phyloP scores from a whole-genome alignment of 2,888 invertebrate species.

The Drosophila trichaetosa region DNA sequence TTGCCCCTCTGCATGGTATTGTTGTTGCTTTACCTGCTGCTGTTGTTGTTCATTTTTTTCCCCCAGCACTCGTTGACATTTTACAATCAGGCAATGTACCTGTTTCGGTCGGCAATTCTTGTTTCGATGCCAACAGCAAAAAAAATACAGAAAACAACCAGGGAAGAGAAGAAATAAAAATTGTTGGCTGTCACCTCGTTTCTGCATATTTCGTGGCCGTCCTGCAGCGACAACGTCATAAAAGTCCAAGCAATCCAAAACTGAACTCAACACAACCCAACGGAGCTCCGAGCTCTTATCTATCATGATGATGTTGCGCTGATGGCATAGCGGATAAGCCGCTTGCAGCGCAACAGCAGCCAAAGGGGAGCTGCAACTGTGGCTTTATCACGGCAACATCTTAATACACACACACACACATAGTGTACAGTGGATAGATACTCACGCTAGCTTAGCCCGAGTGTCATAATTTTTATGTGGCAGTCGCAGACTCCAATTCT shows the following conservation, averaged over 20 bases:
- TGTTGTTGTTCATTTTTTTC: background rate
- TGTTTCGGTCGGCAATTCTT: conserved; percentile 57
- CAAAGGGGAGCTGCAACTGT: conserved; percentile 17
- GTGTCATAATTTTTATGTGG: conserved; percentile 77
- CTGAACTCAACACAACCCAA: conserved; percentile 20
- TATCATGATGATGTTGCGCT: conserved; percentile 74
- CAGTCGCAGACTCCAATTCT: conserved; percentile 6
- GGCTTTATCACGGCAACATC: conserved; percentile 55
- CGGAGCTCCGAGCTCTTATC: conserved; percentile 59
- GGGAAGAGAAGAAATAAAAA: conserved; percentile 45
- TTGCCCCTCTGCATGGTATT: conserved; percentile 10
- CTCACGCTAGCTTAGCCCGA: conserved; percentile 44
- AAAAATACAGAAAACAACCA: background rate
- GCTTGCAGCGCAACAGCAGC: conserved; percentile 11
- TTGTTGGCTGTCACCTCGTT: conserved; percentile 71
- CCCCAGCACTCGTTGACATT: conserved; percentile 51
- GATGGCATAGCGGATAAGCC: conserved; percentile 72
- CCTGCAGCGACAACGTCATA: conserved; percentile 56
- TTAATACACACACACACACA: conserved; percentile 28
- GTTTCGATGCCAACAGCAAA: conserved; percentile 36
- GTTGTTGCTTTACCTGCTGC: background rate
- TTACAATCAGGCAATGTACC: conserved; percentile 67
- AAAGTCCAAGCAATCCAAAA: conserved; percentile 47
- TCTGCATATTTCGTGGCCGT: conserved; percentile 65
- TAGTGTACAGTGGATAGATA: conserved; percentile 13